Percentiles rank a stretch among this genome's conserved stretches.
Conservation (phyloP, 2,888 invertebrate species). For the Sinopyrophorus schimmeli region DNA sequence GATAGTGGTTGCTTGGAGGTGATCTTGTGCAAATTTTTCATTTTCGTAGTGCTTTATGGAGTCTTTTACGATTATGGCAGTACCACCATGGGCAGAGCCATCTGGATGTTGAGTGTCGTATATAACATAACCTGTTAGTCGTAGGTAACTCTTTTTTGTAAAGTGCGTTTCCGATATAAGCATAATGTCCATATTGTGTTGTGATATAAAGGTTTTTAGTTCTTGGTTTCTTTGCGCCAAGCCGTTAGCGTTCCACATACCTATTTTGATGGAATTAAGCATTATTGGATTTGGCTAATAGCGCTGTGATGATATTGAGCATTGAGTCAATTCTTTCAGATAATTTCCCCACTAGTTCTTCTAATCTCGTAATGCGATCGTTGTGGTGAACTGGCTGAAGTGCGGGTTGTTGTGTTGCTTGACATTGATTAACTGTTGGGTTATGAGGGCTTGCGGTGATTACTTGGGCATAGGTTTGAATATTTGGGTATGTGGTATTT, state of each 20-base stretch:
- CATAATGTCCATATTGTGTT: slow-evolving; percentile 12
- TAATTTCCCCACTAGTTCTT: slow-evolving; percentile 11
- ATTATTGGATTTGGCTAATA: slow-evolving; percentile 8
- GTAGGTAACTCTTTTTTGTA: slow-evolving; percentile 11
- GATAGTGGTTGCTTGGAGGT: slow-evolving; percentile 13
- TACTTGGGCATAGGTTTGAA: too few relatives aligned
- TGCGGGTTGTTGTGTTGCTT: too few relatives aligned
- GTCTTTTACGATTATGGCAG: slow-evolving; percentile 11
- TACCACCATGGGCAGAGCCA: slow-evolving; percentile 6
- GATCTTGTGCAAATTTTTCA: too few relatives aligned
- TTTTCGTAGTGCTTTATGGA: too few relatives aligned
- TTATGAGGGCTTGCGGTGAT: too few relatives aligned
- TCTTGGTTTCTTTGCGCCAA: slow-evolving; percentile 12
- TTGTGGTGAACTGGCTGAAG: too few relatives aligned
- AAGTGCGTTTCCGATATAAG: slow-evolving; percentile 14
- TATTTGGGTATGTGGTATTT: too few relatives aligned
- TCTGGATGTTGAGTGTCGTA: slow-evolving; percentile 11
- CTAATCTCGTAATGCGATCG: slow-evolving; percentile 8
- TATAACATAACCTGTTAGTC: background rate
- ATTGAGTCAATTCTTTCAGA: slow-evolving; percentile 7
- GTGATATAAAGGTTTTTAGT: slow-evolving; percentile 11
- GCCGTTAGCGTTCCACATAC: slow-evolving; percentile 13
- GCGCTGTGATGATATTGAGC: slow-evolving; percentile 11
- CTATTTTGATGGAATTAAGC: slow-evolving; percentile 14
- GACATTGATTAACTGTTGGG: too few relatives aligned